Evolutionary conservation across 2,113 vertebrate species (phyloP), one percentile per base, ranked within the genome.

Genomic region (Rhinichthys klamathensis): DNA sequence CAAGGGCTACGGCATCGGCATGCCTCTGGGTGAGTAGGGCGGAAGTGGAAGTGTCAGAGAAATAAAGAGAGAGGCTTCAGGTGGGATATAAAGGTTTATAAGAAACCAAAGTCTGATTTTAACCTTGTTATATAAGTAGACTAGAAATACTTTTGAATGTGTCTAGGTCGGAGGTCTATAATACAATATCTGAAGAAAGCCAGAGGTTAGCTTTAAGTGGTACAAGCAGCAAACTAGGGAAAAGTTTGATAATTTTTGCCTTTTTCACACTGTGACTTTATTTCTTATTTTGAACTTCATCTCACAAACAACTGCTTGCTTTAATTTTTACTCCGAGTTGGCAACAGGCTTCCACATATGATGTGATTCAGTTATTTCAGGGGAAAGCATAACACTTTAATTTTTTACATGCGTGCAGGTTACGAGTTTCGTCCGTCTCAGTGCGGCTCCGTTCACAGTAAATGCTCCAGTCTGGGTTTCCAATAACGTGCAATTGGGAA

Each of bases 1-100:
- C 93, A 97, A 97, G 91, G 96, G 96, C 92, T 97, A 97, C 0
- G 96, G 96, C 92, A 97, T 97, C 16, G 96, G 96, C 87, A 95
- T 97, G 96, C 96, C 96, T 0, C 93, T 97, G 90, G 96, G 96
- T 97, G 88, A 93, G 95, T 16, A 6, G 23, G 27, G 27, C 10
- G 8, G 56, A 63, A 60, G 41, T 13, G 77, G 18, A 35, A n/a
- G 9, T n/a, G 51, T 27, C n/a, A 5, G 12, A 65, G 5, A 15
- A 13, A 15, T 12, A 73, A 13, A 74, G 11, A 49, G 12, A 9
- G 18, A 69, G 67, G 32, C 4, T 70, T 72, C 18, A 72, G 69
- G 10, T 41, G 35, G 10, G 21, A 72, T 72, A 13, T 72, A n/a
- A 70, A 70, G 32, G 18, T 41, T 41, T 23, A 70, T 38, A 9